Evolutionary conservation across 2,113 vertebrate genomes (phyloP), one percentile per base, ranked within the genome.

Genomic region (Callospermophilus lateralis): DNA sequence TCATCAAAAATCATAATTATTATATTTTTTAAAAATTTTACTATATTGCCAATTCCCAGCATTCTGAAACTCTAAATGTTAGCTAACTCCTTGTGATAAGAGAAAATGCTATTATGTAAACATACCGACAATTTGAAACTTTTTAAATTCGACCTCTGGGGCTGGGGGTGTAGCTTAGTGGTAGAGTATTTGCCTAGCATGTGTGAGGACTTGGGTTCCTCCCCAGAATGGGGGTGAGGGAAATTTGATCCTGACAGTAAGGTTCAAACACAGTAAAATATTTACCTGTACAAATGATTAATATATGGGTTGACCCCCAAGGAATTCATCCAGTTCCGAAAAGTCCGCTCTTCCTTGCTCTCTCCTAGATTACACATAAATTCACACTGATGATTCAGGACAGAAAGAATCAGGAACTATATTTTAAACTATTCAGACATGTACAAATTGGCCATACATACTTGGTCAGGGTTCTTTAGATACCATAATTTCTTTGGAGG

Each of bases 301-400:
- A 99, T 99, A 76, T 99, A 98, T 0, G 99, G 99, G 97, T 93
- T 98, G 58, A 99, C 99, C 11, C 99, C 99, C 98, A 99, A 98
- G 53, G 99, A 99, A 98, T 99, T 99, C 99, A 99, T 99, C 99
- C 99, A 99, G 98, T 99, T 99, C 87, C 99, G 98, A 97, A 99
- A 99, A 20, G 99, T 99, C 96, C 99, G 99, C 97, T 99, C 99
- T 96, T 99, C 99, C 8, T 99, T 99, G 95, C 99, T 99, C 98
- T 99, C 99, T 85, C 98, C 99, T 99, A 98, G 11, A 78, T 94
- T 65, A 97, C 96, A 97, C 65, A 96, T 0, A 98, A 96, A 53
- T 96, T 61, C 58, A 26, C 77, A 8, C 90, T 97, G 98, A 96
- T 98, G 93, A 97, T 68, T 37, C 78, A 34, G 16, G 81, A 90